A percentile compares a stretch with the other conserved stretches of the same genome.
Evolutionary conservation across 1,140 invertebrate genomes (phyloP).

Genomic region (Homarus americanus): DNA sequence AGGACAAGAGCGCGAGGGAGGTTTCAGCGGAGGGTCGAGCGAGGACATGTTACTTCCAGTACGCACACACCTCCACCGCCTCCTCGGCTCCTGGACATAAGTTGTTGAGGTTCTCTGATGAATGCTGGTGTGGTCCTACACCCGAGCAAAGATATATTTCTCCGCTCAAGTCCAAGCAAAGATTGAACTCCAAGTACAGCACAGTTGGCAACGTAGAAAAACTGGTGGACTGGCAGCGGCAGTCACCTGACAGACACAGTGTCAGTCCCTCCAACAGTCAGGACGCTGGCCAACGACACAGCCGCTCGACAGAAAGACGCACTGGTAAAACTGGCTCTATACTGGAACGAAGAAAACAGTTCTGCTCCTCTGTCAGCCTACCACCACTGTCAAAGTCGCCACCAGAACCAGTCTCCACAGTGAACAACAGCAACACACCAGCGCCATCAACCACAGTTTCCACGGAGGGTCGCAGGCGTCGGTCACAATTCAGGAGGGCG

Average conservation of each 20-base stretch:
- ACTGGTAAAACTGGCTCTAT: not conserved
- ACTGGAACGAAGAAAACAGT: constrained; percentile 12
- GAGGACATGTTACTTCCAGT: constrained; percentile 12
- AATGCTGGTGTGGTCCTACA: constrained; percentile 22
- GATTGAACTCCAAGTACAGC: not conserved
- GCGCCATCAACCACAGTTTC: constrained; percentile 2
- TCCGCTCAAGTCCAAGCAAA: constrained; percentile 23
- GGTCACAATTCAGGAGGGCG: constrained; percentile 52
- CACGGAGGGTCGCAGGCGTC: constrained; percentile 26
- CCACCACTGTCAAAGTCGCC: not conserved
- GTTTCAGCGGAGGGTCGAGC: constrained; percentile 26
- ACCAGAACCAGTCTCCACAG: not conserved
- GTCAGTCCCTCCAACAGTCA: not conserved
- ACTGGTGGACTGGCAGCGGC: constrained; percentile 27
- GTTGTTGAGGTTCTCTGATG: constrained; percentile 39
- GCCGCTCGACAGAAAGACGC: not conserved
- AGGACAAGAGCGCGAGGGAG: constrained; percentile 10
- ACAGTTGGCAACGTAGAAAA: not conserved
- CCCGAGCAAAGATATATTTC: not conserved
- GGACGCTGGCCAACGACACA: constrained; percentile 15
- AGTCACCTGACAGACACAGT: not conserved
- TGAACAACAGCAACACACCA: not conserved
- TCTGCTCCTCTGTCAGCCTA: constrained; percentile 45
- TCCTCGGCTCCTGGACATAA: constrained; percentile 4
- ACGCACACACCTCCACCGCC: constrained; percentile 4